These are phyloP conservation scores for Actinopyga echinites DNA, from an alignment of 53 echinoderm and acorn worm genomes.

Conservation along the genomic window DNA sequence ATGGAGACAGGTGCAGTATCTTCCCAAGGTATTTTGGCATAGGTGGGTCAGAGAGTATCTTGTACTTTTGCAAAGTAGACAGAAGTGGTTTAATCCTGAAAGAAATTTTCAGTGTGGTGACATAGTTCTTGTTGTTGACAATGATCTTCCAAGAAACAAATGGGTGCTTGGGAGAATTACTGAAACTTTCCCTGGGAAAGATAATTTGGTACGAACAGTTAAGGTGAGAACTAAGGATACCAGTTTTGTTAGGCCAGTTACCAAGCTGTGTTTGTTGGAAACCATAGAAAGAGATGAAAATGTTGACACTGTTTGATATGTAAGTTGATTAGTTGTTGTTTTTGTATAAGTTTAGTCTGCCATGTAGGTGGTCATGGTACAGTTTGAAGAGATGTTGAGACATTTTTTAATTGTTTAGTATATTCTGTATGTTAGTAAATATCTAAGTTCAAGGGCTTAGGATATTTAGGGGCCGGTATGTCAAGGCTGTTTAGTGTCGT, in stretches of 20 bases:
- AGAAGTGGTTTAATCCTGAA: slow-evolving; percentile 42
- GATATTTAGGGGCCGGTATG: background rate
- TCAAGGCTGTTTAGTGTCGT: background rate
- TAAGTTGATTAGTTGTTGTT: background rate
- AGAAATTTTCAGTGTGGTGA: slow-evolving; percentile 62
- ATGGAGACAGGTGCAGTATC: slow-evolving; percentile 60
- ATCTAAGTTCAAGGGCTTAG: background rate
- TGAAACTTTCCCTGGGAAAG: slow-evolving; percentile 56
- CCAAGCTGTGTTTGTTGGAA: slow-evolving; percentile 57
- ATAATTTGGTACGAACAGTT: slow-evolving; percentile 62
- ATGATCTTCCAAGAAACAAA: slow-evolving; percentile 55
- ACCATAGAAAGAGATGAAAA: background rate
- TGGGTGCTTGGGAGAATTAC: slow-evolving; percentile 68
- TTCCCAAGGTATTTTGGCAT: slow-evolving; percentile 61
- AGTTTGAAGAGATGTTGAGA: background rate
- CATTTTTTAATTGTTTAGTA: background rate
- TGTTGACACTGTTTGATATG: background rate
- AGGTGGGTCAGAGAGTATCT: slow-evolving; percentile 68
- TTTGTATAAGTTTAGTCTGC: no score
- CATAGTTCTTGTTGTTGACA: slow-evolving; percentile 60
- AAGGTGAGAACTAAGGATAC: slow-evolving; percentile 55
- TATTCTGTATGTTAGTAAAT: background rate
- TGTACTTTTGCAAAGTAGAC: slow-evolving; percentile 49
- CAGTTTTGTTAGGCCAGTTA: slow-evolving; percentile 61
- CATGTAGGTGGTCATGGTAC: background rate